These are phyloP conservation scores for Tubulanus polymorphus DNA, from an alignment of 2,888 invertebrate species.

Conservation along the genomic window DNA sequence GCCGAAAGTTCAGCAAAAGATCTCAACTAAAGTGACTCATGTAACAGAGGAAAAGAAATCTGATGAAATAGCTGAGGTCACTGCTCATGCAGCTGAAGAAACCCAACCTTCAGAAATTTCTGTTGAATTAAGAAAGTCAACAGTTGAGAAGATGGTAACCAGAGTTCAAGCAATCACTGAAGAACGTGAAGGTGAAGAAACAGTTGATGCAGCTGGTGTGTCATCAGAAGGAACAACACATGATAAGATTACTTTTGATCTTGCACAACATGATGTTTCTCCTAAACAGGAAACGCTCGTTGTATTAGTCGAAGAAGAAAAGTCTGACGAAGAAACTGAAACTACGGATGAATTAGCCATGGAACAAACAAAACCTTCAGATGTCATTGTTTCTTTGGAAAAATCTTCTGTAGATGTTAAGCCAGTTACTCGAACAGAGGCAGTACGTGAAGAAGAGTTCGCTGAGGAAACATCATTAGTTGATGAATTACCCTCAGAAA, in stretches of 20 bases:
- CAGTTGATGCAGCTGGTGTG: constrained; percentile 3
- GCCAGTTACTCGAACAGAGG: constrained; percentile 17
- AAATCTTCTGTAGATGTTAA: constrained; percentile 12
- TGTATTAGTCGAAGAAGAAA: constrained; percentile 5
- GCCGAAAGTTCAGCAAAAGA: not conserved
- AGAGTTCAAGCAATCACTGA: constrained; percentile 13
- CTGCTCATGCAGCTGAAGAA: constrained; percentile 5
- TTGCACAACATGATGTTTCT: constrained; percentile 11
- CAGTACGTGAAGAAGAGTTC: constrained; percentile 19
- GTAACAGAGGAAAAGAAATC: constrained; percentile 2
- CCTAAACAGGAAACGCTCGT: constrained; percentile 10
- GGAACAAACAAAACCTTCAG: constrained; percentile 14
- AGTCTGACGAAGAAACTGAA: constrained; percentile 12
- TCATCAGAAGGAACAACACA: constrained; percentile 9
- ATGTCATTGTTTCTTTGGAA: constrained; percentile 12
- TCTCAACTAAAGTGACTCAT: not conserved
- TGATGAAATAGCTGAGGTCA: constrained; percentile 2
- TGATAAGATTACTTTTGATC: constrained; percentile 6
- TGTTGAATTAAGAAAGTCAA: constrained; percentile 10
- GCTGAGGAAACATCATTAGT: constrained; percentile 17
- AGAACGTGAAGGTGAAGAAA: constrained; percentile 19
- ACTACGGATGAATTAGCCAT: constrained; percentile 10
- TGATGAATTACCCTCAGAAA: too few relatives aligned
- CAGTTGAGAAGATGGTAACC: not conserved
- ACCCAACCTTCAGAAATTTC: not conserved